These are phyloP conservation scores for Phengaris arion DNA, from an alignment of 2,888 invertebrate species.

Conservation along the genomic window DNA sequence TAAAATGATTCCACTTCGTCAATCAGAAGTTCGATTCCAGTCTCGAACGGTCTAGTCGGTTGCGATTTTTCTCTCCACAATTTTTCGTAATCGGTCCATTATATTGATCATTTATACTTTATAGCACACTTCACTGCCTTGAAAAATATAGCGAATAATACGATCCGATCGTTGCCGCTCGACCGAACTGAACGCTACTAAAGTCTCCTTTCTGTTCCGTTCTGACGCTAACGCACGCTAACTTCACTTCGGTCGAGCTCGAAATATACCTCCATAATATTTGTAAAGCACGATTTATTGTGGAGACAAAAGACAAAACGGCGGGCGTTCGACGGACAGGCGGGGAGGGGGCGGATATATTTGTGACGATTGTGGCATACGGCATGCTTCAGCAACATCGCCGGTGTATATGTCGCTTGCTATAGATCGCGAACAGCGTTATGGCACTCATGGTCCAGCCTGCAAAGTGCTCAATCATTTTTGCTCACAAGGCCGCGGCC, in stretches of 20 bases:
- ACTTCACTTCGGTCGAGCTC: constrained; percentile 3
- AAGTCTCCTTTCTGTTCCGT: not conserved
- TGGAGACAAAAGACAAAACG: not conserved
- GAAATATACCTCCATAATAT: not conserved
- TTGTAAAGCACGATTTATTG: not conserved
- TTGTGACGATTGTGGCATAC: constrained; percentile 12
- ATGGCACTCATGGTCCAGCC: too few species aligned
- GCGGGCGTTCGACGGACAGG: not conserved
- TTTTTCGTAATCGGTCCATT: not conserved
- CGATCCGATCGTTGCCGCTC: not conserved
- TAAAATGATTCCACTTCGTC: not conserved
- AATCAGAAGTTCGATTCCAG: too few species aligned
- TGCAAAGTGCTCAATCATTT: too few species aligned
- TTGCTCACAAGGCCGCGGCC: too few species aligned
- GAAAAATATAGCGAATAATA: not conserved
- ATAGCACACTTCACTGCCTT: not conserved
- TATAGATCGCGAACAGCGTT: not conserved
- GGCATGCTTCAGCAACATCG: constrained; percentile 6
- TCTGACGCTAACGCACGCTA: not conserved
- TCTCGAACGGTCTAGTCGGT: not conserved
- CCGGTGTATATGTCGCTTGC: not conserved
- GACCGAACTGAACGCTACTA: not conserved
- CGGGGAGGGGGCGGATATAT: not conserved
- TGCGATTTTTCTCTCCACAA: constrained; percentile 14
- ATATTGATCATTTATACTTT: not conserved